Evolutionary conservation across 2,797 vertebrate genomes (phyloP), one percentile per base, ranked within the genome.

Genomic region (Malacoctenus gilli): DNA sequence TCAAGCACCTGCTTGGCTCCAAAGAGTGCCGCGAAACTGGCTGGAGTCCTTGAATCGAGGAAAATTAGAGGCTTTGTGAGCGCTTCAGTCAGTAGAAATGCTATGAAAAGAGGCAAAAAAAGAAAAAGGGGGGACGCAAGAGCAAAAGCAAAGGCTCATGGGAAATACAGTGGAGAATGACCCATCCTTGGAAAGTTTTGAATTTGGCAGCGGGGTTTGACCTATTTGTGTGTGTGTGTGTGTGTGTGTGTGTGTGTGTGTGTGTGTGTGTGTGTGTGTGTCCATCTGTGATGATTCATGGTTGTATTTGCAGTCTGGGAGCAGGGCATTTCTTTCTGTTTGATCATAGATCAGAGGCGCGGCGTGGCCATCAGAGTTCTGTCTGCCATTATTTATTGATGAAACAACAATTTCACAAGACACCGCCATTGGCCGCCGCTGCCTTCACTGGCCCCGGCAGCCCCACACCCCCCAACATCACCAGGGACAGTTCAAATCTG

Each of bases 331-430:
- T 39, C 48, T 74, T 79, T 72, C 48, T 74, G 60, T 87, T 83
- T 85, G 74, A 86, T 82, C 78, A 52, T 60, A 85, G 66, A 85
- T 85, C 77, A 81, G 75, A 84, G 56, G 57, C 20, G 1, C 50
- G 63, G 52, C 42, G 3, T 52, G 59, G 59, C 68, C 76, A 75
- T 79, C 77, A 65, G 57, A 60, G 62, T 43, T 77, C 62, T 77
- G 51, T 77, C 68, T 68, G 61, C 56, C 66, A 80, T 85, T 79
- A 80, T 65, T 86, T 86, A 89, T 77, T 85, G 85, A 87, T 86
- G 72, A 77, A 84, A 82, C 72, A 79, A 77, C 77, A 76, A 75
- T 80, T 76, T 72, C 54, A 40, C 18, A 15, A 63, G 56, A 66
- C 40, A 10, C 10, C 9, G 2, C 8, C 19, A 3, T 13, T n/a